Evolutionary conservation across 2,888 invertebrate species (phyloP).

Genomic region (Phragmatobia fuliginosa): DNA sequence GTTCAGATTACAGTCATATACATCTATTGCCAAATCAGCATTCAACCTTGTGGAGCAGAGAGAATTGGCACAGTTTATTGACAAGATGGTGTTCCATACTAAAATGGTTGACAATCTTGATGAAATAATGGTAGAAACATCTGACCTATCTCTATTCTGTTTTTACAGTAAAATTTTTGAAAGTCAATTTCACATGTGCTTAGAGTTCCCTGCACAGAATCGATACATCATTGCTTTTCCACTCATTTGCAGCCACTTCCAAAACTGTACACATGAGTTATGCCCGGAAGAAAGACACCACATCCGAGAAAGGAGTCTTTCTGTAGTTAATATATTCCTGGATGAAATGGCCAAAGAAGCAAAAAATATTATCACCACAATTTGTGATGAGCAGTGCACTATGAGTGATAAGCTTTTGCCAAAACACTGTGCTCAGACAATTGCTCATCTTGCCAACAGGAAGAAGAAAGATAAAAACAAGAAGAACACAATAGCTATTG

Average conservation of each 20-base stretch:
- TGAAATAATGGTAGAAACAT: constrained; percentile 98
- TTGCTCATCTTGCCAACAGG: constrained; percentile 95
- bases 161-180: constrained; percentile 99
- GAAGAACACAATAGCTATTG: constrained; percentile 93
- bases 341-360: constrained; percentile 99
- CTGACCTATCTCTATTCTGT: constrained; percentile 98
- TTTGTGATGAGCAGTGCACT: constrained; percentile 99
- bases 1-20: constrained; percentile 98
- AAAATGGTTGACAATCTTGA: constrained; percentile 99
- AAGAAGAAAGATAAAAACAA: constrained; percentile 97
- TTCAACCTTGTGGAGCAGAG: constrained; percentile 93
- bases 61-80: constrained; percentile 96
- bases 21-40: constrained; percentile 94
- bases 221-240: constrained; percentile 99
- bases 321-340: constrained; percentile 98
- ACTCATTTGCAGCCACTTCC: constrained; percentile 98
- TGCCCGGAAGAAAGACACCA: constrained; percentile 99
- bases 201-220: constrained; percentile 99
- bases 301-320: constrained; percentile 97
- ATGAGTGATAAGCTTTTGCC: constrained; percentile 98
- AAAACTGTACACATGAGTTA: constrained; percentile 98
- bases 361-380: constrained; percentile 98
- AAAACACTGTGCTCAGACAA: constrained; percentile 97
- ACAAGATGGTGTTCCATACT: constrained; percentile 98
- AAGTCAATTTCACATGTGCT: constrained; percentile 99